Conservation (phyloP, 2,888 invertebrate genomes). For the Myopa testacea region DNA sequence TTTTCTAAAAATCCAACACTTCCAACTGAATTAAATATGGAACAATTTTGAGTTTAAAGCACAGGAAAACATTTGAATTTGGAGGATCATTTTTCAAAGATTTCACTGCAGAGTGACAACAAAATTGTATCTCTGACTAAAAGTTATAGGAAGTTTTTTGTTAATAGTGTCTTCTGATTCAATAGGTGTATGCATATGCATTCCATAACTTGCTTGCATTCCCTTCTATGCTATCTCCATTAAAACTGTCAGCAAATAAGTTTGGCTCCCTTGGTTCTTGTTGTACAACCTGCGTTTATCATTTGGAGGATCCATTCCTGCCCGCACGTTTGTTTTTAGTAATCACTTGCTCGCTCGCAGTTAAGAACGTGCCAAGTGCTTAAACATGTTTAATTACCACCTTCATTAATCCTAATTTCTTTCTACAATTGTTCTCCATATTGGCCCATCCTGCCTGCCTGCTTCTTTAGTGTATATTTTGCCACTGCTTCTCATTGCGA, state of each 20-base stretch:
- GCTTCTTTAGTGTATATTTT: not conserved
- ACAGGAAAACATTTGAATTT: no score
- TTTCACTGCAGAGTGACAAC: no score
- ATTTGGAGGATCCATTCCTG: not conserved
- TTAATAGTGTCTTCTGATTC: no score
- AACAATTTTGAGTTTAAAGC: no score
- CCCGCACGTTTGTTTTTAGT: not conserved
- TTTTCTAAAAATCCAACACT: no score
- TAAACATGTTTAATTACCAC: slow-evolving; percentile 37
- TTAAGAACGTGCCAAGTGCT: slow-evolving; percentile 38
- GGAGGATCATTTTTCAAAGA: no score
- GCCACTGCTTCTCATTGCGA: not conserved
- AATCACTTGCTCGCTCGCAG: slow-evolving; percentile 31
- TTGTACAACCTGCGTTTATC: no score
- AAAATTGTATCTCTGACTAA: no score
- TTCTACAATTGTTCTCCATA: slow-evolving; percentile 32
- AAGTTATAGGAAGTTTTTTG: no score
- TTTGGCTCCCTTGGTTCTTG: not conserved
- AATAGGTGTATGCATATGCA: no score
- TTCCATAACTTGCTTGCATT: not conserved
- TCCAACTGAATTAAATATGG: no score
- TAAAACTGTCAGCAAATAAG: slow-evolving; percentile 27
- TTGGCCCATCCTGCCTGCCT: not conserved
- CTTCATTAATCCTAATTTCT: slow-evolving; percentile 35
- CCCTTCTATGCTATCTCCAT: slow-evolving; percentile 20